These are phyloP conservation scores for Cephalotes varians DNA, from an alignment of 2,888 invertebrate species.

Conservation along the genomic window DNA sequence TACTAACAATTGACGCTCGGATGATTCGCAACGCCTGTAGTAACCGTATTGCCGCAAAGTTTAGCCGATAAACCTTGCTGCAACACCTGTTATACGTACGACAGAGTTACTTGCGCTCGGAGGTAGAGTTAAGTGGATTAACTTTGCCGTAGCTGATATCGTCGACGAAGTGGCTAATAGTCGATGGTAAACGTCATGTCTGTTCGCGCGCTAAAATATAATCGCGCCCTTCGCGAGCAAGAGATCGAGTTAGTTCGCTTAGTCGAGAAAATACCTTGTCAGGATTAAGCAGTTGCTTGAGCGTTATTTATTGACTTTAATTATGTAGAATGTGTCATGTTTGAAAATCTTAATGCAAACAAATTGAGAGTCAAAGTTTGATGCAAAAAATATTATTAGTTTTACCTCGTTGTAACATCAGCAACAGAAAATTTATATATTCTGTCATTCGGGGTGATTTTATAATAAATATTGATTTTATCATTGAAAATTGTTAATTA, in stretches of 20 bases:
- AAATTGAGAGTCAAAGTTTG: not conserved
- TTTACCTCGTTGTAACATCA: not conserved
- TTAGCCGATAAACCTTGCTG: constrained; percentile 72
- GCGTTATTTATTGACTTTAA: not conserved
- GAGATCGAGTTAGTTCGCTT: constrained; percentile 10
- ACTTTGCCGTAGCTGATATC: constrained; percentile 69
- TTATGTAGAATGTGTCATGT: not conserved
- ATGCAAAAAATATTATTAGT: not conserved
- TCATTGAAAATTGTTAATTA: constrained; percentile 1
- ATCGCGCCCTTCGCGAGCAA: constrained; percentile 17
- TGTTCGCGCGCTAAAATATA: constrained; percentile 36
- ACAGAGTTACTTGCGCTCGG: constrained; percentile 68
- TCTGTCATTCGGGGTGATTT: not conserved
- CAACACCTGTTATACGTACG: constrained; percentile 72
- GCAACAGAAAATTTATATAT: not conserved
- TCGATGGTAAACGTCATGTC: constrained; percentile 55
- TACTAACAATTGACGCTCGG: constrained; percentile 59
- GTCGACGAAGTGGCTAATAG: constrained; percentile 65
- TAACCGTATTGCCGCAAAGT: constrained; percentile 76
- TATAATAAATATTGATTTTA: not conserved
- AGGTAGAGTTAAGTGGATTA: constrained; percentile 76
- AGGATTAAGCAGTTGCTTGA: not conserved
- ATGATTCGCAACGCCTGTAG: constrained; percentile 60
- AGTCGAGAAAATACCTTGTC: constrained; percentile 8
- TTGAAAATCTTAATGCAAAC: not conserved